Conservation (phyloP, 2,797 vertebrate genomes). For the Notolabrus celidotus region DNA sequence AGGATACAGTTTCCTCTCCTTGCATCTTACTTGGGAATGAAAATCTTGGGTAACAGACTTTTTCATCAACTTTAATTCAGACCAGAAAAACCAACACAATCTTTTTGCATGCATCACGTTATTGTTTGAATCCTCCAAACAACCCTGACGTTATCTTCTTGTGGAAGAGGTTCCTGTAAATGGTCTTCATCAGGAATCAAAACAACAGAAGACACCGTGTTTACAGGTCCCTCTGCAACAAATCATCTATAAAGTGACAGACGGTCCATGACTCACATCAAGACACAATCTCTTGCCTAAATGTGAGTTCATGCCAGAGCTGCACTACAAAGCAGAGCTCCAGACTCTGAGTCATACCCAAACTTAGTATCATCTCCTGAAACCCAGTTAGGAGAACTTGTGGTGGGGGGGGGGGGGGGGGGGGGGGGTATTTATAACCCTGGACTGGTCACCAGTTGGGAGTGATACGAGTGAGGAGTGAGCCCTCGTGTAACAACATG, state of each 20-base stretch:
- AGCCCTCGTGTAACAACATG: slow-evolving; percentile 63
- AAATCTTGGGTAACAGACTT: not conserved
- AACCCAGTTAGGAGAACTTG: slow-evolving; percentile 78
- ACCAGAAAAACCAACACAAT: too few species aligned
- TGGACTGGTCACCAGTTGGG: slow-evolving; percentile 57
- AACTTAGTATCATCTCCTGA: slow-evolving; percentile 82
- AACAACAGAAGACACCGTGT: slow-evolving; percentile 8
- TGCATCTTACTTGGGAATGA: too few species aligned
- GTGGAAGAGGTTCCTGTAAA: not conserved
- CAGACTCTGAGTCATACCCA: slow-evolving; percentile 83
- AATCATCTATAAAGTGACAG: slow-evolving; percentile 44
- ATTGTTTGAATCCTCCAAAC: not conserved
- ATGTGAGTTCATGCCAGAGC: slow-evolving; percentile 62
- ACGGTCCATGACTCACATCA: slow-evolving; percentile 42
- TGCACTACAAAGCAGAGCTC: slow-evolving; percentile 73
- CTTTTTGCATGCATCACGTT: not conserved
- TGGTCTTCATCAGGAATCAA: slow-evolving; percentile 9
- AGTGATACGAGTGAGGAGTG: slow-evolving; percentile 61
- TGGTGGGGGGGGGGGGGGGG: slow-evolving; percentile 44
- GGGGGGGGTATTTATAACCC: slow-evolving; percentile 82
- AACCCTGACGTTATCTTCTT: slow-evolving; percentile 1
- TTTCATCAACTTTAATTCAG: not conserved
- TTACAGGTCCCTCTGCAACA: slow-evolving; percentile 32
- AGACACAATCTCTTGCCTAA: slow-evolving; percentile 53
- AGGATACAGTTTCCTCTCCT: too few species aligned